Evolutionary conservation across 2,888 invertebrate genomes (phyloP).

Genomic region (Drosophila infuscata): DNA sequence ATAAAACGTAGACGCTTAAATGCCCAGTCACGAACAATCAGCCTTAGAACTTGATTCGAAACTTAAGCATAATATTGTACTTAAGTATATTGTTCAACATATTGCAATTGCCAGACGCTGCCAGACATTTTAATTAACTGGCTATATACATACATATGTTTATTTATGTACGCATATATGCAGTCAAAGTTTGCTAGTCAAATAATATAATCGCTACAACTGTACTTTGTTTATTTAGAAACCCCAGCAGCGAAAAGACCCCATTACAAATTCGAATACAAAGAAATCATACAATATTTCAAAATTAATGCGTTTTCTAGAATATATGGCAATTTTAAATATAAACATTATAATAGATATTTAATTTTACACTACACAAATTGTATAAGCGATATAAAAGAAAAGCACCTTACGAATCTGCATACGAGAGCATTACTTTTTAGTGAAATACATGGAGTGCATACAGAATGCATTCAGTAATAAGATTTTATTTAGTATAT

Average conservation of each 20-base stretch:
- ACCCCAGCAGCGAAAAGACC: background rate
- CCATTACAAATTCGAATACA: background rate
- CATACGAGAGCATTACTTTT: background rate
- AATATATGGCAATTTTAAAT: background rate
- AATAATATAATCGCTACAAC: background rate
- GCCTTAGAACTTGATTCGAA: slow-evolving; percentile 62
- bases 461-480: background rate
- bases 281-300: too few relatives aligned
- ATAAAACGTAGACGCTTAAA: slow-evolving; percentile 24
- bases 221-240: background rate
- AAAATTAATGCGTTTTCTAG: background rate
- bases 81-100: slow-evolving; percentile 18
- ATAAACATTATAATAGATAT: background rate
- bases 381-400: background rate
- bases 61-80: slow-evolving; percentile 21
- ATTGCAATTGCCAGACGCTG: slow-evolving; percentile 47
- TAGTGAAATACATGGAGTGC: too few relatives aligned
- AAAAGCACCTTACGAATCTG: background rate
- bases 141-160: background rate
- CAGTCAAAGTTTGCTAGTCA: background rate
- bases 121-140: slow-evolving; percentile 48
- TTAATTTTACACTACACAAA: background rate
- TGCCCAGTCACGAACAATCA: slow-evolving; percentile 66
- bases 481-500: background rate
- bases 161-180: background rate